Base-by-base conservation (phyloP, 2,113 vertebrate genomes). In the Emydura subglobosa region DNA sequence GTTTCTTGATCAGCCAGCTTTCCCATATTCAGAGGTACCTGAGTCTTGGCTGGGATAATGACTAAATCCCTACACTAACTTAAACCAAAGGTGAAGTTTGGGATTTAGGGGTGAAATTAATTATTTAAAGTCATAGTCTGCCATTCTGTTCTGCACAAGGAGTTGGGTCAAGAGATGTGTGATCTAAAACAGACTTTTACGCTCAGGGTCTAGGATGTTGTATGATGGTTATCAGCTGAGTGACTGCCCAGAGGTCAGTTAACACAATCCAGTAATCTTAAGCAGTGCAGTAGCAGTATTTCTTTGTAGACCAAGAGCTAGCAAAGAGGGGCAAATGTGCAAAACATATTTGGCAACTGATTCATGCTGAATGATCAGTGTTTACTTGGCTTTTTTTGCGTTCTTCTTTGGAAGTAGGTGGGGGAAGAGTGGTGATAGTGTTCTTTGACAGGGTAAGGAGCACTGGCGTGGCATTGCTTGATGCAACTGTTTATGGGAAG, bases 401-500 rank as follows among this genome's bases (percentile, higher is more conserved):
- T 25, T 92, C 83, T 25, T 92, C 83, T 72, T 81, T 92, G 78
- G 61, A 50, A 96, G 90, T n/a, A 94, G 34, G 19, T 87, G 89
- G 22, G 12, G 27, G 84, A 97, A 44, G 29, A 93, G 55, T 50
- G 44, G 86, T 54, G 80, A 92, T 13, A 85, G 55, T 84, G 87
- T 93, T 4, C 68, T 53, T 90, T 61, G 87, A 44, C 12, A 94
- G 83, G 86, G 87, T 53, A 11, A 76, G 74, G 83, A 82, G 87
- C 68, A 81, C 44, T 53, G 17, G 5, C 91, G 61, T 91, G 72
- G 14, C 51, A 95, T 14, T 94, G n/a, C 49, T 93, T 92, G 90
- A 95, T 76, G 87, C 85, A 95, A 91, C 72, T 25, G 53, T 5
- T 78, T 74, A 34, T 51, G 94, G 91, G 90, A 95, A 95, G 85